Percentiles rank a stretch among this genome's conserved stretches.
phyloP scores from a whole-genome alignment of 1,140 invertebrate genomes.

The Eriosoma lanigerum region DNA sequence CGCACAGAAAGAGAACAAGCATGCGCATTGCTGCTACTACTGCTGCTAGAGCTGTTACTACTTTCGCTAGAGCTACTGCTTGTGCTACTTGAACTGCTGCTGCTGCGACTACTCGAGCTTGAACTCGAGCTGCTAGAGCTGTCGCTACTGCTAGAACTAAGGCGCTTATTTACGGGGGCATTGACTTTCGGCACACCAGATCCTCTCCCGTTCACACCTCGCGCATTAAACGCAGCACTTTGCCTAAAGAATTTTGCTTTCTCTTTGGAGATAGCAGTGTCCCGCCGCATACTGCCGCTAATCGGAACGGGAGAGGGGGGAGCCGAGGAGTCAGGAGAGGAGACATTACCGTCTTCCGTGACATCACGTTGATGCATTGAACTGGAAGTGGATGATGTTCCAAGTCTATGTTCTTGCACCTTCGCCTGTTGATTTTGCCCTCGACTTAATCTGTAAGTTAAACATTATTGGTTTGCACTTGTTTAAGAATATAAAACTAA shows the following conservation, averaged over 20 bases:
- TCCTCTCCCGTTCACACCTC: slow-evolving; percentile 57
- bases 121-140: slow-evolving; percentile 52
- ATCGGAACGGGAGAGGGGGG: slow-evolving; percentile 59
- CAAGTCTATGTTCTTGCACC: not conserved
- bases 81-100: slow-evolving; percentile 53
- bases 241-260: slow-evolving; percentile 83
- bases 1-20: slow-evolving; percentile 36
- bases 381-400: slow-evolving; percentile 32
- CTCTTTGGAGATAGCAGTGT: slow-evolving; percentile 74
- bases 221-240: slow-evolving; percentile 68
- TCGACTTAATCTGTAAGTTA: slow-evolving; percentile 17
- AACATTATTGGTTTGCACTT: not conserved
- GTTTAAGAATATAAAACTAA: not conserved
- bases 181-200: slow-evolving; percentile 56
- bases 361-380: slow-evolving; percentile 46
- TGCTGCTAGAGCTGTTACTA: slow-evolving; percentile 46
- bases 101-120: slow-evolving; percentile 58
- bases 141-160: slow-evolving; percentile 55
- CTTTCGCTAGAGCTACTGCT: slow-evolving; percentile 55
- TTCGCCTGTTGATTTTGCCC: slow-evolving; percentile 12
- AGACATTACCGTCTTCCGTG: slow-evolving; percentile 65
- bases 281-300: slow-evolving; percentile 61
- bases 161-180: slow-evolving; percentile 52
- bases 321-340: slow-evolving; percentile 60
- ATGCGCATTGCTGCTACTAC: slow-evolving; percentile 24